These are phyloP conservation scores for Malurus alboscapulatus DNA, from an alignment of 2,113 vertebrate species.

Conservation along the genomic window DNA sequence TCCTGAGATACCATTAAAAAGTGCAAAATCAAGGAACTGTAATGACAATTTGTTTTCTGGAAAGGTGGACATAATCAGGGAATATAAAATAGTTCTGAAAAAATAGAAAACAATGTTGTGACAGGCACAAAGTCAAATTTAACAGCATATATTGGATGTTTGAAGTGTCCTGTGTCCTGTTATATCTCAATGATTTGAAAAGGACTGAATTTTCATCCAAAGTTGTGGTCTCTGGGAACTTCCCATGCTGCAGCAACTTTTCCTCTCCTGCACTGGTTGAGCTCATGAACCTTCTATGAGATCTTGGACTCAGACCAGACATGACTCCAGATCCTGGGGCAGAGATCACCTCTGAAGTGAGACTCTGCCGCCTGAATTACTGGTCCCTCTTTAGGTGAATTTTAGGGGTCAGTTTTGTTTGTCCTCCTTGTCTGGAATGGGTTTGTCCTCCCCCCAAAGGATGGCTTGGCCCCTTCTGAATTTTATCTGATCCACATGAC, in stretches of 20 bases:
- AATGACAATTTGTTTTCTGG: neutral
- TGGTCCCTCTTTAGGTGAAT: neutral
- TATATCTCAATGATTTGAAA: neutral
- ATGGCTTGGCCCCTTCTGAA: neutral
- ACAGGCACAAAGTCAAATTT: neutral
- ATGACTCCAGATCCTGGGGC: neutral
- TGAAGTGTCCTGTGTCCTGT: accelerated
- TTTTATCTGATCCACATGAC: neutral
- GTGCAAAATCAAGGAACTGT: neutral
- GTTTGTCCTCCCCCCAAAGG: neutral
- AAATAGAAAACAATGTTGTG: neutral
- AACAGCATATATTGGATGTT: neutral
- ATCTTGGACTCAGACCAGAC: neutral
- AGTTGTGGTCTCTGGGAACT: neutral
- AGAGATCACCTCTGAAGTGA: neutral
- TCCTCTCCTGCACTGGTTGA: neutral
- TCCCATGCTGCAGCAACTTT: accelerated
- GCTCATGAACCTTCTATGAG: neutral
- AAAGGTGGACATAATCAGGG: neutral
- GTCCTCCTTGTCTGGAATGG: neutral
- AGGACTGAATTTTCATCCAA: neutral
- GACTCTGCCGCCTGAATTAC: neutral
- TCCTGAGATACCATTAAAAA: neutral
- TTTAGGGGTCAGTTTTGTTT: accelerated
- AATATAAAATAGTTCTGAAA: neutral